Base-by-base conservation (phyloP, 2,888 invertebrate species). In the Podabrus alpinus region DNA sequence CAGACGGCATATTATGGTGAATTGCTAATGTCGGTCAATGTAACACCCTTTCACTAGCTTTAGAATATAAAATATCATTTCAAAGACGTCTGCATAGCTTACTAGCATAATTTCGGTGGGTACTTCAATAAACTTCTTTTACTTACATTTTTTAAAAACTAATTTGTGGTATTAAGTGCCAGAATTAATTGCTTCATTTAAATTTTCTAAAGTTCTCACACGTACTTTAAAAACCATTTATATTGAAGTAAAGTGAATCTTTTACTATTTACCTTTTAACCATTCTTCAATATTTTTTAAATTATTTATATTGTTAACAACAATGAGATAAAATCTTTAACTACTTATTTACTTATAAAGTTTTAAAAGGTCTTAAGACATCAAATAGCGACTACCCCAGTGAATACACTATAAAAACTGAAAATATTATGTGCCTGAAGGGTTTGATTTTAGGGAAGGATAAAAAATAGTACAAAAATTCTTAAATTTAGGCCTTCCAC, bases 21-120 rank as follows among this genome's bases (percentile, higher is more conserved):
- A 79, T 79, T 77, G 78, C 79, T 79, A 79, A 79, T 79, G 78
- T 73, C 76, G 72, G 69, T 73, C 73, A n/a, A n/a, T n/a, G n/a
- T 73, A 69, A 76, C 76, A 74, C 73, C 72, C 73, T 74, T 75
- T 71, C 60, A 69, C 73, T 73, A 73, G 70, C 76, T 74, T 71
- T 71, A 71, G 61, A 70, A 76, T 76, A 73, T 76, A 76, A 69
- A 29, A 68, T 71, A 66, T 71, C 66, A 76, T 76, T 76, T 76
- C 73, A 59, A 69, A 68, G 61, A 66, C 67, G 66, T 74, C 19
- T 69, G 61, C 69, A 45, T 59, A 45, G 70, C 64, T 70, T 60
- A 15, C 25, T 59, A 10, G 19, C 15, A 17, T 64, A n/a, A 45
- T 45, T 45, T 45, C n/a, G n/a, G 45, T 45, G 45, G 45, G 45